Evolutionary conservation across 2,113 vertebrate species (phyloP).

Genomic region (Sorex araneus): DNA sequence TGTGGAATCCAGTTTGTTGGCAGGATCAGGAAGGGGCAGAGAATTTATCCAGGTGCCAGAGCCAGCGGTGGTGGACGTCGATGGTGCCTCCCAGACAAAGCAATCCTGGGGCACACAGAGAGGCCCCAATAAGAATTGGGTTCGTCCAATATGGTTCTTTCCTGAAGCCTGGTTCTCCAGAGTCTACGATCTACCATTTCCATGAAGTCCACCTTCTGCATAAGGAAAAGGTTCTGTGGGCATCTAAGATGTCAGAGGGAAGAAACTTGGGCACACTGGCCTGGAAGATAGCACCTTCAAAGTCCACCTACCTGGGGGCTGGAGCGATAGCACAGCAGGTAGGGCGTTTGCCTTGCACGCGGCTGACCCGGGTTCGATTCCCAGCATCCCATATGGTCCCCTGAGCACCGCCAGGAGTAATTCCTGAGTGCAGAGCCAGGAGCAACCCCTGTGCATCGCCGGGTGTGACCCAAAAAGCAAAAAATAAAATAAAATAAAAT

Average conservation of each 20-base stretch:
- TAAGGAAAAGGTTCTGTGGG: neutral
- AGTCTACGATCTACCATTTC: neutral
- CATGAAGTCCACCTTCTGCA: slow-evolving; percentile 1
- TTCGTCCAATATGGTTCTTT: neutral
- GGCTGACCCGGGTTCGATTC: too few relatives aligned
- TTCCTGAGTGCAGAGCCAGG: too few relatives aligned
- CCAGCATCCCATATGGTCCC: too few relatives aligned
- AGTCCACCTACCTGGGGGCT: neutral
- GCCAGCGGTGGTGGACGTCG: rapidly evolving
- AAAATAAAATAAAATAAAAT: too few relatives aligned
- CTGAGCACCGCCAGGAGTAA: too few relatives aligned
- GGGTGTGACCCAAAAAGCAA: too few relatives aligned
- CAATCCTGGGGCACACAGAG: rapidly evolving
- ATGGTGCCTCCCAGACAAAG: neutral
- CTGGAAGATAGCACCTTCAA: neutral
- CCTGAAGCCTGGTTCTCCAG: neutral
- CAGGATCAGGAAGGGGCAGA: neutral
- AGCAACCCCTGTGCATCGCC: too few relatives aligned
- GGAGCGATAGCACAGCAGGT: too few relatives aligned
- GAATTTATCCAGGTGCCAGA: neutral
- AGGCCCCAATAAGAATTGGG: neutral
- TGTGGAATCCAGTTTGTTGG: neutral
- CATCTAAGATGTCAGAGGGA: neutral
- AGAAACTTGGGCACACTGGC: neutral
- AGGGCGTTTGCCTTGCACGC: too few relatives aligned